These are phyloP conservation scores for Archips crataeganus DNA, from an alignment of 2,888 invertebrate species.

Conservation along the genomic window DNA sequence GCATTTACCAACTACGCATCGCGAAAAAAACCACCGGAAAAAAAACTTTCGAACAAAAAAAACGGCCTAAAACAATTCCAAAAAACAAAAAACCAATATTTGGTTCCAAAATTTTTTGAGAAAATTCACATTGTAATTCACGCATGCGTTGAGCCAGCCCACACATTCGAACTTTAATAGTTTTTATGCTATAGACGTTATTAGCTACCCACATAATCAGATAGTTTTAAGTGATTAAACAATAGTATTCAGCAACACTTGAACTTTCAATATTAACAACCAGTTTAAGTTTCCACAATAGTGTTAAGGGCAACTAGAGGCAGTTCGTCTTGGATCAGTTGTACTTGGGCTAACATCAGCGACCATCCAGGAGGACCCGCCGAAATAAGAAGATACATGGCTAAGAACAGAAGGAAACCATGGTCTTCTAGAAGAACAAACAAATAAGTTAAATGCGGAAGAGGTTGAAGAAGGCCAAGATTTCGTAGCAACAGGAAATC, in stretches of 20 bases:
- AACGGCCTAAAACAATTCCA: constrained; percentile 65
- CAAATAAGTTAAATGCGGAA: constrained; percentile 82
- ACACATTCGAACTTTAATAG: constrained; percentile 77
- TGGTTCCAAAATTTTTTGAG: constrained; percentile 69
- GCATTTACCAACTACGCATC: constrained; percentile 82
- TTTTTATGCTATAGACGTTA: constrained; percentile 82
- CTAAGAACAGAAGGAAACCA: constrained; percentile 67
- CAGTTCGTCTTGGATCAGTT: constrained; percentile 79
- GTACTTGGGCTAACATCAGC: constrained; percentile 78
- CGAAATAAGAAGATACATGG: constrained; percentile 68
- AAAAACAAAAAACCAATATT: constrained; percentile 71
- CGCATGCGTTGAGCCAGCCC: constrained; percentile 82
- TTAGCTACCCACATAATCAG: constrained; percentile 79
- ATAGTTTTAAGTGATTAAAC: constrained; percentile 83
- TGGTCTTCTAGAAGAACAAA: constrained; percentile 70
- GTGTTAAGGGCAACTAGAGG: constrained; percentile 82
- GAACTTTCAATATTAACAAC: constrained; percentile 71
- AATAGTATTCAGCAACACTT: constrained; percentile 85
- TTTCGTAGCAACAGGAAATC: constrained; percentile 79
- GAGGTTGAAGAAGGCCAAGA: constrained; percentile 75
- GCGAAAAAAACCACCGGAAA: constrained; percentile 60
- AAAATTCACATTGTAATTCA: constrained; percentile 60
- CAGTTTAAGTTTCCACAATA: constrained; percentile 80
- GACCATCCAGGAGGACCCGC: constrained; percentile 81
- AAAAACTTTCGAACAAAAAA: constrained; percentile 54